Percentiles rank a stretch among this genome's conserved stretches.
Conservation (phyloP, 2,888 invertebrate genomes). For the Ochropleura plecta region DNA sequence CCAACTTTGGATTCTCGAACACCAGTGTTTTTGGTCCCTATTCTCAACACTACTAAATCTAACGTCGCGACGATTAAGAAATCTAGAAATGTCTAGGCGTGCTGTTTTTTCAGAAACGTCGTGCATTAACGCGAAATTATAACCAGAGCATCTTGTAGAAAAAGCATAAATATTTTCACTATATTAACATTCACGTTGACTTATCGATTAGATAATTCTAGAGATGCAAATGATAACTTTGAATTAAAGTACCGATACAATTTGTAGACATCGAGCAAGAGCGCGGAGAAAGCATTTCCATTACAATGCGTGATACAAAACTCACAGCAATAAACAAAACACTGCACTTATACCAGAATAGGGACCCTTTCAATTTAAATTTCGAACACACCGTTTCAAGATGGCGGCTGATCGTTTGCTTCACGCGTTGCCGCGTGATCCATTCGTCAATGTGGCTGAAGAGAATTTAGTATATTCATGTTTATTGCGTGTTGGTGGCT, state of each 20-base stretch:
- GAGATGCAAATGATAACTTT: constrained; percentile 9
- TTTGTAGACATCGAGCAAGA: constrained; percentile 22
- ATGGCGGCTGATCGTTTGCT: constrained; percentile 76
- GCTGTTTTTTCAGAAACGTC: neutral
- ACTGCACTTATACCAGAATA: constrained; percentile 49
- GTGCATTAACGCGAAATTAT: constrained; percentile 6
- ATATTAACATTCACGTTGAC: neutral
- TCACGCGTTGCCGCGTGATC: constrained; percentile 83
- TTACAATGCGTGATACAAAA: constrained; percentile 47
- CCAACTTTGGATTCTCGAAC: constrained; percentile 29
- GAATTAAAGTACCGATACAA: constrained; percentile 21
- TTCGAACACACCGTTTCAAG: constrained; percentile 70
- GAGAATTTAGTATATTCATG: constrained; percentile 90
- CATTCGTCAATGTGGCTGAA: constrained; percentile 91
- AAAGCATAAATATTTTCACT: constrained; percentile 4
- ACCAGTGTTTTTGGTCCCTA: constrained; percentile 25
- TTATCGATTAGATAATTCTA: constrained; percentile 6
- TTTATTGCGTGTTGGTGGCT: constrained; percentile 90
- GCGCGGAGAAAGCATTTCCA: constrained; percentile 27
- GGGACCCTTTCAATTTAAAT: constrained; percentile 62
- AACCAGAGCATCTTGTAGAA: neutral
- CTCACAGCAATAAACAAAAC: constrained; percentile 48
- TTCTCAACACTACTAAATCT: constrained; percentile 10
- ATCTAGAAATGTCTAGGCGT: constrained; percentile 8
- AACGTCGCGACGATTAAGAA: neutral